These are phyloP conservation scores for Folsomia manolachei DNA, from an alignment of 2,888 invertebrate genomes.

Conservation along the genomic window DNA sequence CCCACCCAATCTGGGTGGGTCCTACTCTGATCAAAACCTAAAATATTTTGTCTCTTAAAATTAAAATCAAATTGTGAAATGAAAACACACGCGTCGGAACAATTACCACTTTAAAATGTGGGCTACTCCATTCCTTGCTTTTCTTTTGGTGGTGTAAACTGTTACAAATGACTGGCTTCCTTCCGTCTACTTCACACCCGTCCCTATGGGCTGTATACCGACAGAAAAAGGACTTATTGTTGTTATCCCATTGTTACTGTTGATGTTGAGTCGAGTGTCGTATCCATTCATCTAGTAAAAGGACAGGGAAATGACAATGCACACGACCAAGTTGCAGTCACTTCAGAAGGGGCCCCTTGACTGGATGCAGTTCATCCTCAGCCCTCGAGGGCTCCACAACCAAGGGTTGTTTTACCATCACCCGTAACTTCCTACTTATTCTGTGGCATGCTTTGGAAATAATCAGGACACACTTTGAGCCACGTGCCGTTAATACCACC, in stretches of 20 bases:
- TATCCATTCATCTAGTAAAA: not conserved
- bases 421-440: too few relatives aligned
- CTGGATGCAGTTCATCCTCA: not conserved
- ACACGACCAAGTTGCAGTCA: not conserved
- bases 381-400: not conserved
- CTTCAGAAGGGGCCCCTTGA: not conserved
- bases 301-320: not conserved
- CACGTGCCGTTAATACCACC: not conserved
- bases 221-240: slow-evolving; percentile 2
- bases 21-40: not conserved
- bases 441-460: too few relatives aligned
- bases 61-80: not conserved
- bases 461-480: not conserved
- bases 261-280: not conserved
- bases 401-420: too few relatives aligned
- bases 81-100: not conserved
- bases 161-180: not conserved
- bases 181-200: not conserved
- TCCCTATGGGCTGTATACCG: not conserved
- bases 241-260: slow-evolving; percentile 12
- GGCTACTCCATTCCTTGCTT: not conserved
- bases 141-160: not conserved
- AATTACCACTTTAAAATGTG: not conserved
- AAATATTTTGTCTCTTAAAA: not conserved
- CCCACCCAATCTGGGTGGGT: not conserved